A percentile compares a stretch with the other conserved stretches of the same genome.
These are phyloP conservation scores for Malthinus flaveolus DNA, from an alignment of 2,888 invertebrate species.

Conservation along the genomic window DNA sequence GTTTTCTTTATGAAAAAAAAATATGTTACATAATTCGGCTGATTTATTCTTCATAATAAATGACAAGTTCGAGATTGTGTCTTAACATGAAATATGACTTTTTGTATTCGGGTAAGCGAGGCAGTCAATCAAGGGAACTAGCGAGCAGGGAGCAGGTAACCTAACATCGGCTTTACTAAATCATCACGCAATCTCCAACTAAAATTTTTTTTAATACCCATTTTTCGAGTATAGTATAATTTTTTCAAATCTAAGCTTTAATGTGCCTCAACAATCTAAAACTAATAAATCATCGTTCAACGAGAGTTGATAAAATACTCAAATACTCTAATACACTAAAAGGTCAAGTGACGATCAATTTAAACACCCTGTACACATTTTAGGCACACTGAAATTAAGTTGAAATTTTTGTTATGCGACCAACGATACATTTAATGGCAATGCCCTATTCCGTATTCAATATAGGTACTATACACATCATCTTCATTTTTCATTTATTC, in stretches of 20 bases:
- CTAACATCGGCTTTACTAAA: slow-evolving; percentile 35
- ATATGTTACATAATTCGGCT: slow-evolving; percentile 4
- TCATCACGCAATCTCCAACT: slow-evolving; percentile 31
- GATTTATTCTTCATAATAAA: slow-evolving; percentile 25
- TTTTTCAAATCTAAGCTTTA: neutral
- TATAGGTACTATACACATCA: no score
- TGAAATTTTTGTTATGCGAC: no score
- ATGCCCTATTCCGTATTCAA: no score
- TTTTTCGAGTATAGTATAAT: slow-evolving; percentile 1
- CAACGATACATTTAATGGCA: no score
- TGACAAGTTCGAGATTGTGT: slow-evolving; percentile 28
- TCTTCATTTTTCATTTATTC: no score
- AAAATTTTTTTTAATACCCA: slow-evolving; percentile 3
- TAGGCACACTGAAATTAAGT: no score
- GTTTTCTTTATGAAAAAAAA: neutral
- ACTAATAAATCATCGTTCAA: no score
- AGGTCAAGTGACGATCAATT: no score
- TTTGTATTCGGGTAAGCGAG: slow-evolving; percentile 14
- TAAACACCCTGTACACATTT: no score
- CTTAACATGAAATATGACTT: slow-evolving; percentile 29
- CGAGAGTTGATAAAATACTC: no score
- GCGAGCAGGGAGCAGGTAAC: slow-evolving; percentile 36
- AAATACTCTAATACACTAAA: no score
- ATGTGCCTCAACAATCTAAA: no score
- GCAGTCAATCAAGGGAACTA: slow-evolving; percentile 33